Evolutionary conservation across 1,140 invertebrate genomes (phyloP), one percentile per base, ranked within the genome.

Genomic region (Chionoecetes opilio): DNA sequence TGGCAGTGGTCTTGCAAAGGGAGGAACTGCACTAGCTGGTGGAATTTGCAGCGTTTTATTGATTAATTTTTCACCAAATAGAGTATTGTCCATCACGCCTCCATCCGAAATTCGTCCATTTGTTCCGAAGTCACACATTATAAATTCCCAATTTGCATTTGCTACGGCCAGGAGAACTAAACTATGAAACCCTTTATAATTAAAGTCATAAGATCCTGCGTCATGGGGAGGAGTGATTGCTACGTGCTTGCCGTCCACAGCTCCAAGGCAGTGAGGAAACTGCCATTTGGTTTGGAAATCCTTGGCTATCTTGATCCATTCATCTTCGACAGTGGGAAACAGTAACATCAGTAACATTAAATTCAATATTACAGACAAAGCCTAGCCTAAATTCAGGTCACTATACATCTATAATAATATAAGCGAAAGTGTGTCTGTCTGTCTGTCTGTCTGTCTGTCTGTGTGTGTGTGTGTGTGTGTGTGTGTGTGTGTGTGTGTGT

Each of bases 221-320:
- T 90, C 11, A 8, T 0, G 11, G 17, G 88, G 88, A 2, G 88
- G 34, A 35, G 17, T 3, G 0, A 90, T 90, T 11, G 29, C 34
- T 37, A 90, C 38, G 14, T 90, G 88, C 17, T 90, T 90, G 34
- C 88, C 88, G 14, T 90, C 88, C 32, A 90, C 38, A 8, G 88
- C 88, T 34, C 88, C 87, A 17, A 90, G 32, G 88, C 88, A 90
- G 34, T 90, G 9, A 3, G 88, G 88, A 29, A 90, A 32, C 1
- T 90, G 9, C 88, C 88, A 90, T 32, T 29, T 0, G 0, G 0
- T 17, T 38, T 90, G 32, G 38, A 90, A 90, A 0, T 41, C 11
- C 3, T 0, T 17, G 1, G 31, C 11, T 41, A 90, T 90, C 0
- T 9, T 17, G 1, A 14, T 41, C 88, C 88, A 90, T 9, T 37